These are phyloP conservation scores for Sesia apiformis DNA, from an alignment of 2,888 invertebrate species.

Conservation along the genomic window DNA sequence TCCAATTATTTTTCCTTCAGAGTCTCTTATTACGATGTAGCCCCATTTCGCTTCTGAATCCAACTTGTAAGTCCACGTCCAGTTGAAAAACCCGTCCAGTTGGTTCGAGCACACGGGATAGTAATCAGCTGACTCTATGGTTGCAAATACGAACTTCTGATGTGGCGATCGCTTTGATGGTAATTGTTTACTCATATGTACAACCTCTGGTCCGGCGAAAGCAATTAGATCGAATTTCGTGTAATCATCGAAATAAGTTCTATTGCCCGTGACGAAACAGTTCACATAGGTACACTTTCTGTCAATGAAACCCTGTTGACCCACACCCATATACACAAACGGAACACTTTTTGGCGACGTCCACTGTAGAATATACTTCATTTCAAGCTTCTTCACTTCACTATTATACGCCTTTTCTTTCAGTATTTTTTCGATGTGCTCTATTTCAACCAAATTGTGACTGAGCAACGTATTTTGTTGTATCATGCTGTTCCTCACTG, in stretches of 20 bases:
- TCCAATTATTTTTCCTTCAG: slow-evolving; percentile 21
- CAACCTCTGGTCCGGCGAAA: slow-evolving; percentile 35
- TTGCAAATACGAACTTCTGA: slow-evolving; percentile 38
- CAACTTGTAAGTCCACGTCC: slow-evolving; percentile 41
- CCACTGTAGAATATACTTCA: slow-evolving; percentile 35
- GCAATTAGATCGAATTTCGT: slow-evolving; percentile 34
- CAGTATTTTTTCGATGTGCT: neutral
- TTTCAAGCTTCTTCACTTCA: neutral
- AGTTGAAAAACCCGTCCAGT: slow-evolving; percentile 33
- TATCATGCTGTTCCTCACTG: neutral
- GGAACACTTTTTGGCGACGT: slow-evolving; percentile 27
- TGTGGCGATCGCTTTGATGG: slow-evolving; percentile 24
- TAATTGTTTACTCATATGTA: slow-evolving; percentile 8
- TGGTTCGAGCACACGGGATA: slow-evolving; percentile 25
- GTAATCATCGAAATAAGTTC: slow-evolving; percentile 18
- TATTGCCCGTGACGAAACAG: slow-evolving; percentile 37
- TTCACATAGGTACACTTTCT: slow-evolving; percentile 34
- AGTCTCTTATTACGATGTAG: slow-evolving; percentile 30
- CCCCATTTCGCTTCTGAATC: slow-evolving; percentile 34
- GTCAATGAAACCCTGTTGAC: slow-evolving; percentile 25
- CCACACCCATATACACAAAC: slow-evolving; percentile 31
- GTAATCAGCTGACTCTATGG: slow-evolving; percentile 34
- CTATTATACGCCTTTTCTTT: neutral
- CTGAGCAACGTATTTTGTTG: too few relatives aligned
- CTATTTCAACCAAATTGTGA: neutral